phyloP scores from a whole-genome alignment of 92 coral and sea anemone genomes.

The Zoanthus gigantus region DNA sequence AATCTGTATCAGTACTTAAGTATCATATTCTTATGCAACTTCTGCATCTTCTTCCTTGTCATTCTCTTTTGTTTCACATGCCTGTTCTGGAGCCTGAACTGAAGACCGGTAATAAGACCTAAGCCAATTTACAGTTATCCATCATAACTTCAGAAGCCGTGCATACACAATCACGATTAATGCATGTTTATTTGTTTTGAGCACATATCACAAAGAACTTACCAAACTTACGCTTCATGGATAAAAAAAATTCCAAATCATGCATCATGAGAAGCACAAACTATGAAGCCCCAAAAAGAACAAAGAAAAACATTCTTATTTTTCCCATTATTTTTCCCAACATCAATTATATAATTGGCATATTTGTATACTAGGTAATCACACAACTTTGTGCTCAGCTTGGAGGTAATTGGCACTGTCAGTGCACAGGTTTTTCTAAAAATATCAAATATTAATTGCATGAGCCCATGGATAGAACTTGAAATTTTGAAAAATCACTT shows the following conservation, averaged over 20 bases:
- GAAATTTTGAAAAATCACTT: no score
- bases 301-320: no score
- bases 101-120: slow-evolving; percentile 11
- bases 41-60: slow-evolving; percentile 34
- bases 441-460: no score
- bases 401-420: no score
- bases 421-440: no score
- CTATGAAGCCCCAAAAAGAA: no score
- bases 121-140: neutral
- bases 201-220: slow-evolving; percentile 33
- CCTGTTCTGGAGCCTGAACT: slow-evolving; percentile 15
- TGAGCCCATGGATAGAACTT: no score
- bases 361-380: no score
- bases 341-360: no score
- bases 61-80: slow-evolving; percentile 31
- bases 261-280: neutral
- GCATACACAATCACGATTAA: slow-evolving; percentile 17
- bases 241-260: slow-evolving; percentile 15
- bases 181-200: neutral
- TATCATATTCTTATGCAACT: slow-evolving; percentile 10
- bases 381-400: no score
- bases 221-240: slow-evolving; percentile 22
- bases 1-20: neutral
- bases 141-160: neutral
- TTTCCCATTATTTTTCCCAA: no score